Evolutionary conservation across 2,113 vertebrate species (phyloP).

Genomic region (Penelope pileata): DNA sequence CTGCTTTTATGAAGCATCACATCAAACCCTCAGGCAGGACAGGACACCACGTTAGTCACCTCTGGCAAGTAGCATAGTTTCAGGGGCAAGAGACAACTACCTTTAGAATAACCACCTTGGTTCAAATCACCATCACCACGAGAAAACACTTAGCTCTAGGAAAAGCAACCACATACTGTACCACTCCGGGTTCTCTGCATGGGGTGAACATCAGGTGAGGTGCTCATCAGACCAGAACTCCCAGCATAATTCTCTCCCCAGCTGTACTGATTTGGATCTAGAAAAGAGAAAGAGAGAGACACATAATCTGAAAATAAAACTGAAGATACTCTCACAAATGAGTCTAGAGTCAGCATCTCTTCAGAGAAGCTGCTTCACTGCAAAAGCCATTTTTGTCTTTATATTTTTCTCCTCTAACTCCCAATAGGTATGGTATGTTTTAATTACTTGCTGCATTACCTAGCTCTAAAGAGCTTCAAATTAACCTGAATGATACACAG

Average conservation of each 20-base stretch:
- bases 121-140: neutral
- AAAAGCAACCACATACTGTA: slow-evolving; percentile 85
- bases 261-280: slow-evolving; percentile 97
- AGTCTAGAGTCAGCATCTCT: slow-evolving; percentile 6
- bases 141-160: neutral
- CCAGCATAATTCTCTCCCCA: slow-evolving; percentile 98
- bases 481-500: neutral
- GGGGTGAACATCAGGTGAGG: slow-evolving; percentile 90
- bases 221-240: slow-evolving; percentile 96
- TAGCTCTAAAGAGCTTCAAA: neutral
- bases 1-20: neutral
- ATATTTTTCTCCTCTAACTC: neutral
- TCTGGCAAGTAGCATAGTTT: neutral
- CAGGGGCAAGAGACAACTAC: neutral
- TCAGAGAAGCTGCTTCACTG: neutral
- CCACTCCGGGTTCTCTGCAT: slow-evolving; percentile 92
- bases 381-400: neutral
- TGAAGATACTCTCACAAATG: neutral
- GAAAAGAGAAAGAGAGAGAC: slow-evolving; percentile 41
- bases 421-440: neutral
- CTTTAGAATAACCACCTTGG: neutral
- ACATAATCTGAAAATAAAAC: slow-evolving; percentile 60
- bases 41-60: neutral
- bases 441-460: neutral
- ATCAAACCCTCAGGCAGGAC: neutral